Evolutionary conservation across 1,140 invertebrate genomes (phyloP).

Genomic region (Drosophila parabipectinata): DNA sequence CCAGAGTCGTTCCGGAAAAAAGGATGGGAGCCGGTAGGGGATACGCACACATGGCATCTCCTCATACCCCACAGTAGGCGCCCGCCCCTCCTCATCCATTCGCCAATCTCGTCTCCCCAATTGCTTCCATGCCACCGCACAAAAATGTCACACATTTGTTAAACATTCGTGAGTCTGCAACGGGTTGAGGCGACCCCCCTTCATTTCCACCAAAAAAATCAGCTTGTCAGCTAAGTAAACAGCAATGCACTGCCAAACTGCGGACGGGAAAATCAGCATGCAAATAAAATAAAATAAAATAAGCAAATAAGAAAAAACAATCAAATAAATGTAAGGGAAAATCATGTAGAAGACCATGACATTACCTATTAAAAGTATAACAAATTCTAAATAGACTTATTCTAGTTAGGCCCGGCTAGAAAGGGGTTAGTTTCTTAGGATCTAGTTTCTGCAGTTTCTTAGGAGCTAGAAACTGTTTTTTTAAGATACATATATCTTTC

Average conservation of each 20-base stretch:
- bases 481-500: no score
- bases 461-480: no score
- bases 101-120: conserved; percentile 13
- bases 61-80: conserved; percentile 1
- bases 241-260: conserved; percentile 69
- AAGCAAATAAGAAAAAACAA: conserved; percentile 55
- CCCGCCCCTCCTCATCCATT: neutral
- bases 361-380: neutral
- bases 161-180: conserved; percentile 76
- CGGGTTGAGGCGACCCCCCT: conserved; percentile 26
- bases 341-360: neutral
- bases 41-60: conserved; percentile 47
- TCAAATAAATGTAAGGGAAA: conserved; percentile 28
- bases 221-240: conserved; percentile 57
- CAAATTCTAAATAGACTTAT: neutral
- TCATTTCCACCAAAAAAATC: conserved; percentile 18
- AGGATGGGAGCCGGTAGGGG: neutral
- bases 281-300: conserved; percentile 74
- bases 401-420: no score
- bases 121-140: conserved; percentile 47
- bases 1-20: conserved; percentile 26
- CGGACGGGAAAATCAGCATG: conserved; percentile 72
- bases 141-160: conserved; percentile 83
- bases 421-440: no score
- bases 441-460: no score